Percentiles rank a stretch among this genome's conserved stretches.
Conservation (phyloP, 2,888 invertebrate genomes). For the Aphidius colemani region DNA sequence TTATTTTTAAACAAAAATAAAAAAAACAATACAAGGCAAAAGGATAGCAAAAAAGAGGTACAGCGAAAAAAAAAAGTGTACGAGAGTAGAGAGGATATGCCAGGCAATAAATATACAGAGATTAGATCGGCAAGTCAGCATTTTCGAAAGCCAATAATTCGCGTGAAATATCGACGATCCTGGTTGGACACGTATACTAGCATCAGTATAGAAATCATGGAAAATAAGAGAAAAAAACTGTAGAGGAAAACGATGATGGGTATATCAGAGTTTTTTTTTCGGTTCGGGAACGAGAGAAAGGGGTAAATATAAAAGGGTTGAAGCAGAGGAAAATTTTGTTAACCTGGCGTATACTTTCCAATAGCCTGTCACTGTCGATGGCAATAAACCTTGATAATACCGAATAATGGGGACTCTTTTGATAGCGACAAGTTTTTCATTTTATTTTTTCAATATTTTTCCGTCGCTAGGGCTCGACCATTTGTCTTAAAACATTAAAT, state of each 20-base stretch:
- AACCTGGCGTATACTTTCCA: slow-evolving; percentile 29
- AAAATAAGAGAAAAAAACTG: slow-evolving; percentile 16
- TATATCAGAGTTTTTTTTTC: background rate
- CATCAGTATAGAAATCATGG: background rate
- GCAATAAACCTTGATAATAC: slow-evolving; percentile 37
- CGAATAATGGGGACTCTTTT: slow-evolving; percentile 34
- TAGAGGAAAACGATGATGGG: slow-evolving; percentile 13
- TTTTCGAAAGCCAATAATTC: slow-evolving; percentile 44
- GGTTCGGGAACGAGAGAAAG: slow-evolving; percentile 16
- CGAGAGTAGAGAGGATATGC: slow-evolving; percentile 34
- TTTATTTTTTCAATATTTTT: slow-evolving; percentile 3
- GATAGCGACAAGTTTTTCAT: slow-evolving; percentile 10
- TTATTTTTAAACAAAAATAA: background rate
- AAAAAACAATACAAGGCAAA: slow-evolving; percentile 29
- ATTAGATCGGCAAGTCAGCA: slow-evolving; percentile 45
- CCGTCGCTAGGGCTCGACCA: slow-evolving; percentile 16
- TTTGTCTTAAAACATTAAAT: slow-evolving; percentile 30
- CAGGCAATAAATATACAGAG: slow-evolving; percentile 42
- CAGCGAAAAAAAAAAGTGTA: slow-evolving; percentile 23
- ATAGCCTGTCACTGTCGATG: slow-evolving; percentile 23
- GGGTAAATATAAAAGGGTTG: slow-evolving; percentile 5
- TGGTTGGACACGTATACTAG: slow-evolving; percentile 22
- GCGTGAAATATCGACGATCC: slow-evolving; percentile 41
- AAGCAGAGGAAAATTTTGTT: slow-evolving; percentile 1
- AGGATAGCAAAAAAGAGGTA: slow-evolving; percentile 24